Evolutionary conservation across 2,797 vertebrate genomes (phyloP), one percentile per base, ranked within the genome.

Genomic region (Tinamus major): DNA sequence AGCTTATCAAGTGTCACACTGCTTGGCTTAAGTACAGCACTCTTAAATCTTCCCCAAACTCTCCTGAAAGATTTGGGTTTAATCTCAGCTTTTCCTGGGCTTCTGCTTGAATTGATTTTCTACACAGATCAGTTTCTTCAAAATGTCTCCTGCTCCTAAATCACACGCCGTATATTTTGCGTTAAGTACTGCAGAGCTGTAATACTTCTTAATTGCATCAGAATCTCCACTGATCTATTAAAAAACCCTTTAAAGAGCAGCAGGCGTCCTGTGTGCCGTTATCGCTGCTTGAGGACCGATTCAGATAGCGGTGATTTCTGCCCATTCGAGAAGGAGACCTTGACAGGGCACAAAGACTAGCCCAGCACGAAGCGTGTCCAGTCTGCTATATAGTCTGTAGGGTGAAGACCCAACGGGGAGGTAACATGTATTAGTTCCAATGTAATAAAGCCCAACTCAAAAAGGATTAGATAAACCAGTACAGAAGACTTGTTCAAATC

Each of bases 61-160:
- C 67, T 76, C 44, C 62, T 92, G 82, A 94, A 92, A 78, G 37
- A 69, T 80, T 94, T 89, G 23, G 23, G 70, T 87, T 90, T 79
- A 29, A 71, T 94, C 84, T 82, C 64, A 46, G 12, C 10, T 93
- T 93, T 92, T 92, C 56, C 58, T 74, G 75, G 24, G 48, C n/a
- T 91, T 75, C 37, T 64, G 48, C 46, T 89, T 74, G 72, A 90
- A 81, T 84, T 71, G 4, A 79, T 90, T 96, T 93, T 84, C 65
- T 69, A 61, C 70, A 90, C 15, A 79, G 41, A 91, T 67, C 51
- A 77, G 17, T 12, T 86, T 71, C 58, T 84, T 58, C 35, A 82
- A 72, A 76, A 84, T 42, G 39, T 46, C 29, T 4, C 4, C 11
- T 6, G 0, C 35, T 84, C 31, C 69, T 82, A 94, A 89, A 93